These are phyloP conservation scores for Lagria hirta DNA, from an alignment of 2,888 invertebrate species.

Conservation along the genomic window DNA sequence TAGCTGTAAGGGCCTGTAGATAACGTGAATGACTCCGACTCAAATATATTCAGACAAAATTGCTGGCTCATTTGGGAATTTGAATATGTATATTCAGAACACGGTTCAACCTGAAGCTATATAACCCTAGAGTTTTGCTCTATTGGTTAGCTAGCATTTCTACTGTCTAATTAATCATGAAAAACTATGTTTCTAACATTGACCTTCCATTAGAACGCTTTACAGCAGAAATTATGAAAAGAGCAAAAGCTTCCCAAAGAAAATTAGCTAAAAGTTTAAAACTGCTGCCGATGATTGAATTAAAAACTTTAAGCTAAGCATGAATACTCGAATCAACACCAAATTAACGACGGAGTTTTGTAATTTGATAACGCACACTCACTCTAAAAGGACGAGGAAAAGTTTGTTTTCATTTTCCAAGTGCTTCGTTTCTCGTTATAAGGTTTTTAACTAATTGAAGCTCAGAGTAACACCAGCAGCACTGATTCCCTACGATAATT, in stretches of 20 bases:
- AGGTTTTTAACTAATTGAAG: conserved; percentile 38
- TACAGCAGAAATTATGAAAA: too few species aligned
- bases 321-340: conserved; percentile 50
- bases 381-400: conserved; percentile 30
- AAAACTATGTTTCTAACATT: too few species aligned
- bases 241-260: too few species aligned
- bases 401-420: conserved; percentile 39
- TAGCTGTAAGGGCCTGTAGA: conserved; percentile 48
- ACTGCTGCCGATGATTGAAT: conserved; percentile 41
- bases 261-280: conserved; percentile 21
- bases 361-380: conserved; percentile 46
- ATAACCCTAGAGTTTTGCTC: conserved; percentile 40
- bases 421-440: conserved; percentile 39
- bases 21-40: conserved; percentile 44
- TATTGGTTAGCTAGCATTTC: conserved; percentile 46
- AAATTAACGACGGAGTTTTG: conserved; percentile 46
- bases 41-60: conserved; percentile 35
- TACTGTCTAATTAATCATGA: too few species aligned
- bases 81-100: conserved; percentile 49
- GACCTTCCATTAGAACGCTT: too few species aligned
- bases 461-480: conserved; percentile 16
- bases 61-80: conserved; percentile 52
- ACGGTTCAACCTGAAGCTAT: conserved; percentile 27
- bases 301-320: conserved; percentile 47
- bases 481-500: conserved; percentile 19